These are phyloP conservation scores for Heteropelma amictum DNA, from an alignment of 2,888 invertebrate species.

Conservation along the genomic window DNA sequence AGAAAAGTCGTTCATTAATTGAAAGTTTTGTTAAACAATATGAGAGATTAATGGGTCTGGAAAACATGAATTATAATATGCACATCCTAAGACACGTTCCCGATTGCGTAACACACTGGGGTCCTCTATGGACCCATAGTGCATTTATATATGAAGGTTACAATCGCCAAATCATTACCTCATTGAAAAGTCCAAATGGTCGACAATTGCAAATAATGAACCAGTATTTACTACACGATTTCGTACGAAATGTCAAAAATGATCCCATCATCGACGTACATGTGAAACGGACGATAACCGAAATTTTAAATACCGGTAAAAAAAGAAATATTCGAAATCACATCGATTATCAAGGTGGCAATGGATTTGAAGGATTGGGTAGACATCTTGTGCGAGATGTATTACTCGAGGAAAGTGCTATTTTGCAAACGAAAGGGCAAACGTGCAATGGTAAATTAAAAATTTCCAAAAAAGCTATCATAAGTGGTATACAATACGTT, in stretches of 20 bases:
- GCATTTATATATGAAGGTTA: constrained; percentile 14
- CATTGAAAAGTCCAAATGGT: background rate
- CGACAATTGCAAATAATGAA: background rate
- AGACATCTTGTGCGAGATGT: background rate
- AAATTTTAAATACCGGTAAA: background rate
- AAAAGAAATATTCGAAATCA: background rate
- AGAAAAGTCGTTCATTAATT: background rate
- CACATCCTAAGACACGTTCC: background rate
- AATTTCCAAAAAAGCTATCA: background rate
- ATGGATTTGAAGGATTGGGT: background rate
- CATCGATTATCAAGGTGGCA: background rate
- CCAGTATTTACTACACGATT: constrained; percentile 1
- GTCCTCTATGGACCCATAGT: constrained; percentile 21
- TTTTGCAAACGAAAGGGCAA: background rate
- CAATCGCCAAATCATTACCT: constrained; percentile 6
- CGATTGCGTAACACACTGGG: constrained; percentile 3
- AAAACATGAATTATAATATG: background rate
- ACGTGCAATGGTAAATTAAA: background rate
- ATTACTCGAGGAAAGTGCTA: background rate
- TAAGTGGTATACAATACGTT: background rate
- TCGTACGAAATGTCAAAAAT: background rate
- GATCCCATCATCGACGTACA: background rate
- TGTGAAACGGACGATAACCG: background rate
- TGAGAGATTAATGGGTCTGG: background rate
- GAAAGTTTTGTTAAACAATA: background rate